Evolutionary conservation across 1,140 invertebrate genomes (phyloP).

Genomic region (Rhysida immarginata): DNA sequence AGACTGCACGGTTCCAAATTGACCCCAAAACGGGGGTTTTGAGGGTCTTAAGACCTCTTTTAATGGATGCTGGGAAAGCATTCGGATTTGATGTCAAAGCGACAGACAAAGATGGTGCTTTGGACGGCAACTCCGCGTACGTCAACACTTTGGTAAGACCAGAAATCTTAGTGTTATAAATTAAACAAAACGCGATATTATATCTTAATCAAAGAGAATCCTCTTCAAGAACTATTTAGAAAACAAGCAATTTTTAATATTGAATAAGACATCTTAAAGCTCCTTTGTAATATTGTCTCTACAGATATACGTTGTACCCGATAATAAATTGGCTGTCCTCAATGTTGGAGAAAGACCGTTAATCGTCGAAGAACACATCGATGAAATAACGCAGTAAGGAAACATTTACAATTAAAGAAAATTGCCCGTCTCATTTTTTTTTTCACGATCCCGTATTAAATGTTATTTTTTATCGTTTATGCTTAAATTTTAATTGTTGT

Average conservation of each 20-base stretch:
- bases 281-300: slow-evolving; percentile 19
- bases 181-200: no score
- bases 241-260: no score
- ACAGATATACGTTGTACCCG: slow-evolving; percentile 64
- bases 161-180: no score
- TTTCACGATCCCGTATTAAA: no score
- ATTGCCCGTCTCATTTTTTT: no score
- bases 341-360: slow-evolving; percentile 55
- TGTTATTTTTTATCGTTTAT: no score
- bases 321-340: slow-evolving; percentile 58
- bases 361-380: slow-evolving; percentile 50
- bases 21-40: slow-evolving; percentile 56
- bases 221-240: no score
- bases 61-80: slow-evolving; percentile 48
- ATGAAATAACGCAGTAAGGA: slow-evolving; percentile 47
- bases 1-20: slow-evolving; percentile 52
- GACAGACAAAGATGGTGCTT: slow-evolving; percentile 54
- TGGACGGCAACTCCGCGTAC: slow-evolving; percentile 60
- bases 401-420: no score
- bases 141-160: slow-evolving; percentile 68
- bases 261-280: no score
- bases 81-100: slow-evolving; percentile 79
- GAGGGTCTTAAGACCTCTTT: slow-evolving; percentile 46
- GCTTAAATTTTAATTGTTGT: no score
- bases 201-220: no score